A percentile compares a stretch with the other conserved stretches of the same genome.
Conservation (phyloP, 2,113 vertebrate species). For the Oreochromis spilurus region DNA sequence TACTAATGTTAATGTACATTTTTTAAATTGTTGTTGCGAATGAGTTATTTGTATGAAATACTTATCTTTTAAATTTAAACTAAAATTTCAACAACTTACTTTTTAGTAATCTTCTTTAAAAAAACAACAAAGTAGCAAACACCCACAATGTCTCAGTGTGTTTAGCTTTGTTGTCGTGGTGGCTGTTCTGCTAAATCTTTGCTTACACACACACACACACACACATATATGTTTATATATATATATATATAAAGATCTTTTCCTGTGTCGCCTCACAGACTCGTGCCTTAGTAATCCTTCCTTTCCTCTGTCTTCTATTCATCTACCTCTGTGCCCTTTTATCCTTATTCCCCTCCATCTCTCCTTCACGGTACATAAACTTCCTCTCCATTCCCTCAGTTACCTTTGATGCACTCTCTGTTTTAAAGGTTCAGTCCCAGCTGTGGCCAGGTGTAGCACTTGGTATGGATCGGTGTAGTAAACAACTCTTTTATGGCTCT, state of each 20-base stretch:
- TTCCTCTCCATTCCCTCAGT: constrained; percentile 9
- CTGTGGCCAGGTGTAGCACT: constrained; percentile 53
- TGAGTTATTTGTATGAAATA: neutral
- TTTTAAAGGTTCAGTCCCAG: constrained; percentile 40
- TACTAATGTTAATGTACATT: neutral
- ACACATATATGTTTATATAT: too few relatives aligned
- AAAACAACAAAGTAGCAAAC: neutral
- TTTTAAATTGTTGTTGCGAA: neutral
- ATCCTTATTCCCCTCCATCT: neutral
- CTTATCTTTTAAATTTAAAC: neutral
- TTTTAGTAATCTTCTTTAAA: neutral
- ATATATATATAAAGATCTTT: fast-evolving
- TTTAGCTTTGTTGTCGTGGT: fast-evolving
- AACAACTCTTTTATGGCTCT: constrained; percentile 67
- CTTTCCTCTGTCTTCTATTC: neutral
- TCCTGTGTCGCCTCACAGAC: neutral
- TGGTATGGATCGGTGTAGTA: constrained; percentile 27
- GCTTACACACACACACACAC: neutral
- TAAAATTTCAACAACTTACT: neutral
- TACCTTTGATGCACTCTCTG: constrained; percentile 30
- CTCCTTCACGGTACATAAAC: constrained; percentile 10
- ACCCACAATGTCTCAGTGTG: neutral
- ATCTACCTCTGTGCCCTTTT: neutral
- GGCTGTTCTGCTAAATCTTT: neutral
- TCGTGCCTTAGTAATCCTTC: neutral